Conservation (phyloP, 2,797 vertebrate genomes). For the Ispidina lecontei region DNA sequence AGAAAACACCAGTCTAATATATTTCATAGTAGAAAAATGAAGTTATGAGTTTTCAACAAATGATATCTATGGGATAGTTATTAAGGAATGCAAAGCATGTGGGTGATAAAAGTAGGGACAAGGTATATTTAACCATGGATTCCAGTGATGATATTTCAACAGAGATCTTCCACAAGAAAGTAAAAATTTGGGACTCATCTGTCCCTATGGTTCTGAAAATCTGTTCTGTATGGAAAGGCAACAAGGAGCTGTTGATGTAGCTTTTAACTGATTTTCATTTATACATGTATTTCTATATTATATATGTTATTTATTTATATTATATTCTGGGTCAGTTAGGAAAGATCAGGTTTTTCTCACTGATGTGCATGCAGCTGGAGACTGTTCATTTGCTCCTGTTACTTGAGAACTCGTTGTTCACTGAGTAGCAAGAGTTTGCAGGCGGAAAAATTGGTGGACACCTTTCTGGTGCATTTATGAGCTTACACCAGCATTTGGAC, state of each 20-base stretch:
- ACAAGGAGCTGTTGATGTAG: background rate
- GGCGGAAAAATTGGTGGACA: background rate
- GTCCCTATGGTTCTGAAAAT: background rate
- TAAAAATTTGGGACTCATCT: background rate
- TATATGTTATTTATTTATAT: background rate
- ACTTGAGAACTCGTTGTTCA: background rate
- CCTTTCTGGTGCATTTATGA: background rate
- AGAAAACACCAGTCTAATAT: background rate
- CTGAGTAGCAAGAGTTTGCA: background rate
- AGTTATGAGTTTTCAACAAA: background rate
- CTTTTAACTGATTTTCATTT: background rate
- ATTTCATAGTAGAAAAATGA: background rate
- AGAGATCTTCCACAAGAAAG: background rate
- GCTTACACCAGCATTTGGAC: background rate
- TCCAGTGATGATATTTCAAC: background rate
- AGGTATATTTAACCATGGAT: background rate
- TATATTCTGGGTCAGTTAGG: background rate
- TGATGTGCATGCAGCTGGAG: background rate
- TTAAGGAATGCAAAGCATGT: background rate
- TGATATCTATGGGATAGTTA: background rate
- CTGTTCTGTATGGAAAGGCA: background rate
- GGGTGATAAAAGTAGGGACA: background rate
- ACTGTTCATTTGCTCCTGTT: background rate
- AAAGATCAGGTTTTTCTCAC: background rate
- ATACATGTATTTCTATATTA: background rate